phyloP scores from a whole-genome alignment of 2,888 invertebrate genomes.

The Mythimna lalbum region DNA sequence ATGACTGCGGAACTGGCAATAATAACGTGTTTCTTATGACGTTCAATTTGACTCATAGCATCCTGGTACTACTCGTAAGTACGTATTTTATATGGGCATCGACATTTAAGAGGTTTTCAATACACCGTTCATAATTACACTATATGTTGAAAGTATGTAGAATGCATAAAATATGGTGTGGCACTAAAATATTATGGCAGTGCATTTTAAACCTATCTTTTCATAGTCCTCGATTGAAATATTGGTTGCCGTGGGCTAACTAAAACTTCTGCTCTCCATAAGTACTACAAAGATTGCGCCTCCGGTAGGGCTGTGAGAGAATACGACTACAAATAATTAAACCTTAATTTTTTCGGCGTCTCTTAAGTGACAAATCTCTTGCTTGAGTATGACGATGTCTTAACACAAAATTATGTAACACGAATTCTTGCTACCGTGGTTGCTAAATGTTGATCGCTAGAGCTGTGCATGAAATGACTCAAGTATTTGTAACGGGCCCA shows the following conservation, averaged over 20 bases:
- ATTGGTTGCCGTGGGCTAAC: no score
- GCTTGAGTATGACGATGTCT: neutral
- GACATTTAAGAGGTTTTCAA: constrained; percentile 9
- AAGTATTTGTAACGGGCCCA: constrained; percentile 9
- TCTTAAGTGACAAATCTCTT: neutral
- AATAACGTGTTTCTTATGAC: constrained; percentile 43
- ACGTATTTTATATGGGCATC: constrained; percentile 25
- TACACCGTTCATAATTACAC: neutral
- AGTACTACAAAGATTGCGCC: no score
- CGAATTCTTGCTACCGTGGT: constrained; percentile 1
- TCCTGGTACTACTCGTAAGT: constrained; percentile 16
- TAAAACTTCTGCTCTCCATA: no score
- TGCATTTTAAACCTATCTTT: neutral
- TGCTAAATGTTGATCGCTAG: neutral
- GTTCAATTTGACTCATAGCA: constrained; percentile 34
- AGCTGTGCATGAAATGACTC: constrained; percentile 1
- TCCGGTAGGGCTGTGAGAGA: neutral
- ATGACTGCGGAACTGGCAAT: constrained; percentile 42
- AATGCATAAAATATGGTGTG: neutral
- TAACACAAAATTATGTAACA: constrained; percentile 12
- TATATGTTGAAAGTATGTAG: neutral
- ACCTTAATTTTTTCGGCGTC: neutral
- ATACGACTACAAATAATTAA: constrained; percentile 1
- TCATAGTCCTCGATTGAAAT: neutral
- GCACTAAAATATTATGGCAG: neutral